A percentile compares a stretch with the other conserved stretches of the same genome.
These are phyloP conservation scores for Meloidogyne chitwoodi DNA, from an alignment of 1,140 invertebrate species.

Conservation along the genomic window DNA sequence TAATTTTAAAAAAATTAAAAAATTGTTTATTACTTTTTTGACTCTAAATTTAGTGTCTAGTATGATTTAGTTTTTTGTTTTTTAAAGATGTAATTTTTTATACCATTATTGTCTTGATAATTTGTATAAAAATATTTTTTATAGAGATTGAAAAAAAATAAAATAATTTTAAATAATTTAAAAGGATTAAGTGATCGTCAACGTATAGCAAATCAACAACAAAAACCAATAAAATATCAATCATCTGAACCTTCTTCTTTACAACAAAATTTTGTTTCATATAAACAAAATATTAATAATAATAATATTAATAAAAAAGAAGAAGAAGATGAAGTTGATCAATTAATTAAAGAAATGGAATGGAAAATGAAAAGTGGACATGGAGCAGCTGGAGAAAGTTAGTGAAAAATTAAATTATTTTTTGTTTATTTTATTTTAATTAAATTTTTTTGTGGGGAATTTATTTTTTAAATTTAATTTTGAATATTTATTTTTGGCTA, in stretches of 20 bases:
- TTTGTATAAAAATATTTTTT: too few species aligned
- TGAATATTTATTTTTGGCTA: too few species aligned
- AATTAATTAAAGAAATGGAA: slow-evolving; percentile 27
- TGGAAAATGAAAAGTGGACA: slow-evolving; percentile 22
- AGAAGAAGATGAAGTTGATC: slow-evolving; percentile 11
- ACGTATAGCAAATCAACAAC: slow-evolving; percentile 5
- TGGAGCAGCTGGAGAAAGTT: slow-evolving; percentile 6
- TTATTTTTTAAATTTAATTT: too few species aligned
- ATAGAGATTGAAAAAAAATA: too few species aligned
- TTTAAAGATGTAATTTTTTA: too few species aligned
- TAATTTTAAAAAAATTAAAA: too few species aligned
- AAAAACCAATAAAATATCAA: not conserved
- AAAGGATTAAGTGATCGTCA: slow-evolving; percentile 18
- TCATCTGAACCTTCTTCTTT: not conserved
- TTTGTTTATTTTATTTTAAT: not conserved
- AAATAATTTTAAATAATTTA: not conserved
- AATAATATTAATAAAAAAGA: not conserved
- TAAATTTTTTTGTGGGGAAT: not conserved
- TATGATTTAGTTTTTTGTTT: too few species aligned
- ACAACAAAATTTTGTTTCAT: slow-evolving; percentile 19
- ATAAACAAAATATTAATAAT: not conserved
- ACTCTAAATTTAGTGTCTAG: too few species aligned
- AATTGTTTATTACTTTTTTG: too few species aligned
- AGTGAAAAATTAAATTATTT: not conserved
- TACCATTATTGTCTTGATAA: too few species aligned